Conservation (phyloP, 2,888 invertebrate genomes). For the Liopterus haemorrhoidalis region DNA sequence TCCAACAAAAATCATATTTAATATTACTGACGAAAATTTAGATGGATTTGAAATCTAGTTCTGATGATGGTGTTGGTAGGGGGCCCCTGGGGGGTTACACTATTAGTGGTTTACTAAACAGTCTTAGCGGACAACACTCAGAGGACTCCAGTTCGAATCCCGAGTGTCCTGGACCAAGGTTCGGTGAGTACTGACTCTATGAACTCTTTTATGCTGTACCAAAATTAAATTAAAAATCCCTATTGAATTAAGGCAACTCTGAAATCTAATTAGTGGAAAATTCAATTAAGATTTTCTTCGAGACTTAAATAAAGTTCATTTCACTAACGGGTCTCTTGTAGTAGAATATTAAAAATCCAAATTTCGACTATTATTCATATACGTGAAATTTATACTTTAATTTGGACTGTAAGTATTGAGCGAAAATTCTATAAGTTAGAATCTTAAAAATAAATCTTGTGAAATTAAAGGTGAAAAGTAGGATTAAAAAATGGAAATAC, state of each 20-base stretch:
- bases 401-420: too few species aligned
- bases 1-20: slow-evolving; percentile 11
- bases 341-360: too few species aligned
- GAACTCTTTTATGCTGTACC: slow-evolving; percentile 16
- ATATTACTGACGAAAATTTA: slow-evolving; percentile 5
- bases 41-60: slow-evolving; percentile 15
- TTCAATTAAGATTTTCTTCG: slow-evolving; percentile 14
- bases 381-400: too few species aligned
- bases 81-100: slow-evolving; percentile 28
- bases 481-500: too few species aligned
- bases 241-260: slow-evolving; percentile 20
- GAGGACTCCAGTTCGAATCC: slow-evolving; percentile 10
- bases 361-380: too few species aligned
- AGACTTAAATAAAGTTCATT: too few species aligned
- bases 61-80: slow-evolving; percentile 15
- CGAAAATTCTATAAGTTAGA: too few species aligned
- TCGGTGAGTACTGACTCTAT: slow-evolving; percentile 15
- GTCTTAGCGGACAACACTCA: slow-evolving; percentile 15
- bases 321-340: too few species aligned
- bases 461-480: too few species aligned
- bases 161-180: slow-evolving; percentile 16
- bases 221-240: slow-evolving; percentile 21
- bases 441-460: too few species aligned
- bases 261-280: slow-evolving; percentile 22
- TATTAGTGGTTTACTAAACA: slow-evolving; percentile 32